Conservation (phyloP, 1,140 invertebrate genomes). For the Diorhabda carinulata region DNA sequence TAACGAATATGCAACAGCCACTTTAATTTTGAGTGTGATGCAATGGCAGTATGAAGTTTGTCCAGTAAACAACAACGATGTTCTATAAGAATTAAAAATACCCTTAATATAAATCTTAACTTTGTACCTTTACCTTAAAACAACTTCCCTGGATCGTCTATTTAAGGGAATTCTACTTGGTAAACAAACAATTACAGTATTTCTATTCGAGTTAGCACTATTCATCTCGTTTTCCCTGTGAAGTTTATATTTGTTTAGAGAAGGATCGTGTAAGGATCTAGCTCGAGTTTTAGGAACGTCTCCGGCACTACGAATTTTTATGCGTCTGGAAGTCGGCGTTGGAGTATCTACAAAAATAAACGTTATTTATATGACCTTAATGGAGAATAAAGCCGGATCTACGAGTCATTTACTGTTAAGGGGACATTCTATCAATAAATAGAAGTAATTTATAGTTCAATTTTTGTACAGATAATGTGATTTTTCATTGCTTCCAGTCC, state of each 20-base stretch:
- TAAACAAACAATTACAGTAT: not conserved
- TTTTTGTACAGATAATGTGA: no score
- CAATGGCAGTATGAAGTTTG: no score
- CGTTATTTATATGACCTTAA: no score
- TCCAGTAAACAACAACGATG: no score
- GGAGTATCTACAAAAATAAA: not conserved
- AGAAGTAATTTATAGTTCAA: no score
- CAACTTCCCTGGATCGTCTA: not conserved
- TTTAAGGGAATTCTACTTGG: not conserved
- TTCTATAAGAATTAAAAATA: no score
- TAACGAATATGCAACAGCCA: no score
- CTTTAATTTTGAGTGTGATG: no score
- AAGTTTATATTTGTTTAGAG: constrained; percentile 10
- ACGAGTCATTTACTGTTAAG: no score
- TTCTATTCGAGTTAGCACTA: not conserved
- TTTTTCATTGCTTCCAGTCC: no score
- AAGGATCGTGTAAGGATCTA: constrained; percentile 4
- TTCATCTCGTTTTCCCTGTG: constrained; percentile 4
- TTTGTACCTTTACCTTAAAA: not conserved
- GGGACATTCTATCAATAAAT: no score
- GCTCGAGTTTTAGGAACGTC: constrained; percentile 8
- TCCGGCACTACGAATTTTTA: constrained; percentile 12
- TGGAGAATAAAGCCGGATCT: no score
- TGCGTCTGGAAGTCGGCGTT: constrained; percentile 9
- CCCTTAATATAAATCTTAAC: not conserved